Base-by-base conservation (phyloP, 2,797 vertebrate genomes). In the Gephyroberyx darwinii region DNA sequence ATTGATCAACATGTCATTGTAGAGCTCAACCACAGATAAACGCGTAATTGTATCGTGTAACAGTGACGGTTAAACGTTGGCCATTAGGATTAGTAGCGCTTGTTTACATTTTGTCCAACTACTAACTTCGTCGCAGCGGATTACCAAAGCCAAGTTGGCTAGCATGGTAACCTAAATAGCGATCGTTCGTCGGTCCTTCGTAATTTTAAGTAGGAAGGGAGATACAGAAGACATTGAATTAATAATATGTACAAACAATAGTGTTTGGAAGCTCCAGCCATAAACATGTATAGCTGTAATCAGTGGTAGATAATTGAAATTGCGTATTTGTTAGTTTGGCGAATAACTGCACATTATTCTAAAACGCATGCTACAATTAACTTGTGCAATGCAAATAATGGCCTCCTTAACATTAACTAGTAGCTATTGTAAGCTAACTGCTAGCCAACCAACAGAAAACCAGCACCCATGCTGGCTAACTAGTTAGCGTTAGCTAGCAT, bases 391-490 rank as follows among this genome's bases (percentile, higher is more conserved):
- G 39, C 78, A 78, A 65, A 66, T 26, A 81, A 48, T 35, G 71
- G 65, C 77, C 85, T 71, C 22, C 78, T 71, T 65, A 51, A 41
- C 61, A 51, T 59, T 16, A 58, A 72, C 53, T 41, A 45, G 26
- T 51, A 63, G 86, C 84, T 77, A 81, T 66, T 26, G 8, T 19
- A 33, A 26, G 85, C 86, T 89, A 89, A 69, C 20, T n/a, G 77
- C 79, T 83, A 76, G 86, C 84, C 82, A 71, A 64, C 50, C 13
- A 41, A 41, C 39, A 41, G 10, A 41, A 41, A 41, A 10, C 39
- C 39, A 10, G 39, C 39, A 31, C 62, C 67, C 78, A 76, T 22
- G 82, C 72, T 74, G 71, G 66, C 74, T 80, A 80, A 52, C 8
- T 1, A 22, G 67, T 72, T 88, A 87, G 83, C 85, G 14, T 1